Conservation (phyloP, 2,888 invertebrate species). For the Trypoxylon attenuatum region DNA sequence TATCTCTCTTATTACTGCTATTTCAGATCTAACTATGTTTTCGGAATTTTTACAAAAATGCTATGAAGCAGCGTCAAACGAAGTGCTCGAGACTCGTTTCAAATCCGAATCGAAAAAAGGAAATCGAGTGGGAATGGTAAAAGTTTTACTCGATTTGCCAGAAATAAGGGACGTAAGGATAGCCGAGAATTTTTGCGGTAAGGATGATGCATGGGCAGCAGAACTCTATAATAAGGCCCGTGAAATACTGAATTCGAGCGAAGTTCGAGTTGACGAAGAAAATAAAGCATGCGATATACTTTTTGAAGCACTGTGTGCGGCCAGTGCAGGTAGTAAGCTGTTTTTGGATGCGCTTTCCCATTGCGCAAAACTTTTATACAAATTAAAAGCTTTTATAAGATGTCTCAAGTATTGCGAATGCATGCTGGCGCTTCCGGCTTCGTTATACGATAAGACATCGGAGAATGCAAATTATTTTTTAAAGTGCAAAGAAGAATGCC, state of each 20-base stretch:
- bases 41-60: conserved; percentile 47
- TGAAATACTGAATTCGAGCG: conserved; percentile 1
- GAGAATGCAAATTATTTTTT: conserved; percentile 37
- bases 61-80: conserved; percentile 42
- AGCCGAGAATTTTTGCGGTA: conserved; percentile 52
- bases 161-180: conserved; percentile 45
- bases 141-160: conserved; percentile 52
- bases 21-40: conserved; percentile 11
- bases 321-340: conserved; percentile 42
- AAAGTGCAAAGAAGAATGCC: conserved; percentile 47
- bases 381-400: conserved; percentile 43
- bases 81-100: conserved; percentile 44
- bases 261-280: conserved; percentile 9
- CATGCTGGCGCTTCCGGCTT: conserved; percentile 48
- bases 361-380: conserved; percentile 55
- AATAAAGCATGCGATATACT: conserved; percentile 42
- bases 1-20: background rate
- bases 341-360: conserved; percentile 57
- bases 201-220: conserved; percentile 55
- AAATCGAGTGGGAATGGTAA: conserved; percentile 61
- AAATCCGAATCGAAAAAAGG: conserved; percentile 44
- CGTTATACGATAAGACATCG: conserved; percentile 25
- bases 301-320: conserved; percentile 62
- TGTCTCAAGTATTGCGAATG: conserved; percentile 62
- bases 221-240: conserved; percentile 44